Percentiles rank a stretch among this genome's conserved stretches.
Evolutionary conservation across 2,113 vertebrate genomes (phyloP).

Genomic region (Numida meleagris): DNA sequence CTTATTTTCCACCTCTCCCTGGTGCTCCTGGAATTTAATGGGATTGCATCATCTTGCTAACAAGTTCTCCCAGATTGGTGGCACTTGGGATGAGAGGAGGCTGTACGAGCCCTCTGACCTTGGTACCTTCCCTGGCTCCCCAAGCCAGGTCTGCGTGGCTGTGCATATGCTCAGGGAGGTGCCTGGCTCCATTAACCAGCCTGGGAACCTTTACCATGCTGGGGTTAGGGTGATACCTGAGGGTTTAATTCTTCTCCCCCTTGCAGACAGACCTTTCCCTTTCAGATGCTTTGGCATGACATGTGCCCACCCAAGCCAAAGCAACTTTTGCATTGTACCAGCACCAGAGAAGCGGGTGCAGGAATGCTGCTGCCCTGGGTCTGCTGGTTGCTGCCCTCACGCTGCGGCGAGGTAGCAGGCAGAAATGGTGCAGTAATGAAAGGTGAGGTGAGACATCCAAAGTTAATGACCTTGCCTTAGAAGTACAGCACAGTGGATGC

Average conservation of each 20-base stretch:
- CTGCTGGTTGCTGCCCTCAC: background rate
- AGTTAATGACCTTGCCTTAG: background rate
- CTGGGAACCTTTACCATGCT: background rate
- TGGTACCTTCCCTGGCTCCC: background rate
- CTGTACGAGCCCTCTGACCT: background rate
- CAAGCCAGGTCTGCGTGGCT: background rate
- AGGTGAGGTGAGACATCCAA: background rate
- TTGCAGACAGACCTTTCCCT: background rate
- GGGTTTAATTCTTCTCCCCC: background rate
- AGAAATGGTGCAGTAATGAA: background rate
- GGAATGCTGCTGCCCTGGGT: background rate
- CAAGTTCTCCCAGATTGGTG: background rate
- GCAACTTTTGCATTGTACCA: rapidly evolving
- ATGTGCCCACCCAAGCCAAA: background rate
- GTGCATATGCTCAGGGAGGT: background rate
- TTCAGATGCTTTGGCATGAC: background rate
- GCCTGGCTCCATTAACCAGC: background rate
- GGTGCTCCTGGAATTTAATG: background rate
- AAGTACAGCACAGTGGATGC: background rate
- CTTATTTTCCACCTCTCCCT: background rate
- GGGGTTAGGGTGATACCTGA: rapidly evolving
- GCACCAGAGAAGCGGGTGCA: background rate
- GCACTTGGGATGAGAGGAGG: background rate
- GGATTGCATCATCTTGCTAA: background rate
- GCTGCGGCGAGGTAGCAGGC: background rate